A percentile compares a stretch with the other conserved stretches of the same genome.
These are phyloP conservation scores for Pterostichus niger DNA, from an alignment of 2,888 invertebrate species.

Conservation along the genomic window DNA sequence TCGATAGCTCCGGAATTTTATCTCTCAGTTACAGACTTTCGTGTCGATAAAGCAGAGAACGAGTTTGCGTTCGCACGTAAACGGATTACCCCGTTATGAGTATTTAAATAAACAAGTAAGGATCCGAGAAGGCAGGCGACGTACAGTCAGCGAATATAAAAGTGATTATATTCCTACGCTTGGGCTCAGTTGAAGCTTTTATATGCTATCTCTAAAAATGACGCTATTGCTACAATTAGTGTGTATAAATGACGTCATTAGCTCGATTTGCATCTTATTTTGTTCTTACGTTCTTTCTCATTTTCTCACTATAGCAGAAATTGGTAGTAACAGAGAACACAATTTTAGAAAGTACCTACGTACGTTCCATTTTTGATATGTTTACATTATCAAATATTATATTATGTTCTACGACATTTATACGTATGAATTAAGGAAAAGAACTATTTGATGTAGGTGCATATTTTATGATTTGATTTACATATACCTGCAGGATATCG, in stretches of 20 bases:
- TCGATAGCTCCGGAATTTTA: constrained; percentile 12
- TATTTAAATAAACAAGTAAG: constrained; percentile 62
- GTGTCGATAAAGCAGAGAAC: constrained; percentile 39
- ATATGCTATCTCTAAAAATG: constrained; percentile 50
- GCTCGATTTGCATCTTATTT: constrained; percentile 26
- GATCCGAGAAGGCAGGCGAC: constrained; percentile 7
- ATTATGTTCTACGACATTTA: too few species aligned
- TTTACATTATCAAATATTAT: not conserved
- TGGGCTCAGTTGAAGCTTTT: constrained; percentile 18
- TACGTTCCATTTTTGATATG: not conserved
- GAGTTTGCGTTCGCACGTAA: constrained; percentile 23
- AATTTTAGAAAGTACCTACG: not conserved
- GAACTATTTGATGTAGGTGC: too few species aligned
- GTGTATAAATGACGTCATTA: constrained; percentile 60
- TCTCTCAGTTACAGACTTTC: constrained; percentile 18
- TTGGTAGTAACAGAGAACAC: not conserved
- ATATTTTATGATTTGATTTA: too few species aligned
- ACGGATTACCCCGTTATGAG: constrained; percentile 63
- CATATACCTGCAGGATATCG: too few species aligned
- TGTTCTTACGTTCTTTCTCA: too few species aligned
- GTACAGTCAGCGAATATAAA: constrained; percentile 59
- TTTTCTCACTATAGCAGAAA: not conserved
- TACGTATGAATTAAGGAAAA: too few species aligned
- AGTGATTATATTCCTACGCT: constrained; percentile 40
- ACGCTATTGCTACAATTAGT: constrained; percentile 45